phyloP scores from a whole-genome alignment of 1,140 invertebrate species.

The Rhyzopertha dominica region DNA sequence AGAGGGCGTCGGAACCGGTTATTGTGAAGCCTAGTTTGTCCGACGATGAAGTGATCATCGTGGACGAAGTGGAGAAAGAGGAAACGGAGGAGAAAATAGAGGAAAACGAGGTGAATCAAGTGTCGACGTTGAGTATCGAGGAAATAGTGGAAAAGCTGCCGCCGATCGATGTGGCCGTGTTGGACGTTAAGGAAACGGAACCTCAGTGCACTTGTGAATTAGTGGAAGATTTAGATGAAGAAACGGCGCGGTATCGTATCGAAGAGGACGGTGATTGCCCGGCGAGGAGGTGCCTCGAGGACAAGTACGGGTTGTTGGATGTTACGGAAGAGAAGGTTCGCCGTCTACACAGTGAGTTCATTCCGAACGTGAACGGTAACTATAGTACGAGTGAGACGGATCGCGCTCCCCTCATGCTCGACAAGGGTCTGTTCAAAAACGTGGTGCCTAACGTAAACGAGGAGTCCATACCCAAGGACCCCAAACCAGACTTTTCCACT shows the following conservation, averaged over 20 bases:
- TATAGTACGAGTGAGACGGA: slow-evolving; percentile 22
- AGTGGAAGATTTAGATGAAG: no score
- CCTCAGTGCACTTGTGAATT: slow-evolving; percentile 1
- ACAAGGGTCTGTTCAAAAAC: slow-evolving; percentile 36
- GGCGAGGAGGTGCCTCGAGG: slow-evolving; percentile 28
- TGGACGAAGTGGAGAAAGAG: slow-evolving; percentile 23
- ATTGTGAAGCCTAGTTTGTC: slow-evolving; percentile 9
- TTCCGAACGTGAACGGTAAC: slow-evolving; percentile 41
- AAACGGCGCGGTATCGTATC: no score
- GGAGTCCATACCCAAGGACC: slow-evolving; percentile 35
- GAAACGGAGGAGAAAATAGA: slow-evolving; percentile 15
- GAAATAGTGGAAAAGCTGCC: slow-evolving; percentile 38
- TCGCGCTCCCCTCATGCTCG: slow-evolving; percentile 13
- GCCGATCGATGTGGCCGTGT: slow-evolving; percentile 30
- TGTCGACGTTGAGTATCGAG: slow-evolving; percentile 31
- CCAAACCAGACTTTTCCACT: slow-evolving; percentile 26
- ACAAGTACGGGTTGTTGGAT: slow-evolving; percentile 31
- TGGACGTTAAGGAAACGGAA: slow-evolving; percentile 20
- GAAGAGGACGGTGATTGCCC: slow-evolving; percentile 34
- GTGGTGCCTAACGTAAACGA: slow-evolving; percentile 45
- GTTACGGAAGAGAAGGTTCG: slow-evolving; percentile 19
- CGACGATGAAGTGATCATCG: slow-evolving; percentile 28
- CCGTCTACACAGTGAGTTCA: slow-evolving; percentile 25
- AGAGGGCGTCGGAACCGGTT: slow-evolving; percentile 14
- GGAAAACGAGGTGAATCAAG: slow-evolving; percentile 19